Base-by-base conservation (phyloP, 2,113 vertebrate genomes). In the Chiloscyllium plagiosum region DNA sequence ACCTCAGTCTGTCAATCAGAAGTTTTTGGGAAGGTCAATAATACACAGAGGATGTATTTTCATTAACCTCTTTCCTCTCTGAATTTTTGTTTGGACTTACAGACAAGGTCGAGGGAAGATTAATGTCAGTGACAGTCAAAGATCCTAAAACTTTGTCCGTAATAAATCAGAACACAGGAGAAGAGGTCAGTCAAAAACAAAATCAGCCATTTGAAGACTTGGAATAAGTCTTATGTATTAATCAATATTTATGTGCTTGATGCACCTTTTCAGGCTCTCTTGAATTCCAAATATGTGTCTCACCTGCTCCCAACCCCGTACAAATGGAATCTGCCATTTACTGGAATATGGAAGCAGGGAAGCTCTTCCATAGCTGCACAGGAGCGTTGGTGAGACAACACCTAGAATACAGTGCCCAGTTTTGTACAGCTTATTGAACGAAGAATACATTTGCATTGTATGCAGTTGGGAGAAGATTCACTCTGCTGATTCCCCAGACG, bases 121-220 rank as follows among this genome's bases (percentile, higher is more conserved):
- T 93, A 47, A 85, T 70, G 4, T 92, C 96, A 33, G 22, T 94
- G 7, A 94, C 96, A 87, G 94, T 96, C 83, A 96, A 96, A 96
- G 96, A 96, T 83, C 76, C 69, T 10, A 96, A 96, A 70, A 94
- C 95, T 69, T n/a, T 96, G 33, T 96, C 96, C 47, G 95, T 97
- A 72, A 72, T 61, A 80, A 96, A 96, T 95, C 96, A 96, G 94
- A 89, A 92, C 22, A 94, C 95, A 13, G 96, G 90, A 96, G 96
- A 90, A 24, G 94, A 97, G 96, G 96, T 96, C 83, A 96, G 87
- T 5, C 61, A 66, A 19, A 93, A 95, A 29, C 7, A 19, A 93
- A 29, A 95, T 15, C 19, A 22, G 37, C 65, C 65, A 8, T 5
- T 83, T 37, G 37, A 37, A 37, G 2, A 7, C 61, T 66, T 66